These are phyloP conservation scores for Rhorus exstirpatorius DNA, from an alignment of 2,888 invertebrate genomes.

Conservation along the genomic window DNA sequence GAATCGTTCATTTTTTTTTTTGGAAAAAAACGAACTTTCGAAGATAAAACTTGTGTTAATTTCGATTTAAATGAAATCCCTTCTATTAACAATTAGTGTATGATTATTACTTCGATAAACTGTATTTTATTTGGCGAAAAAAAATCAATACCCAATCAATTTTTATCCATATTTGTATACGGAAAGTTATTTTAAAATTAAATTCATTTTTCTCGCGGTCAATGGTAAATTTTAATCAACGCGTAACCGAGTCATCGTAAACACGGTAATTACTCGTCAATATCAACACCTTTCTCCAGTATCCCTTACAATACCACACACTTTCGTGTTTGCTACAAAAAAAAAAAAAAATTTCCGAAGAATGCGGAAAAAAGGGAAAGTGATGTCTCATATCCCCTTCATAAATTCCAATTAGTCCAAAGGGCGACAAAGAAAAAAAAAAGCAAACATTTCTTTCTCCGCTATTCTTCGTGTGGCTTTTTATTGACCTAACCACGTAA, in stretches of 20 bases:
- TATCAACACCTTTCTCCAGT: constrained; percentile 4
- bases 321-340: constrained; percentile 10
- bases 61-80: too few relatives aligned
- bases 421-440: constrained; percentile 1
- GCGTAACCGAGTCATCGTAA: not conserved
- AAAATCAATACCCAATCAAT: too few relatives aligned
- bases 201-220: constrained; percentile 15
- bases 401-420: constrained; percentile 64
- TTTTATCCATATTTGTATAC: not conserved
- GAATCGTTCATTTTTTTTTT: constrained; percentile 7
- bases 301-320: not conserved
- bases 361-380: constrained; percentile 42
- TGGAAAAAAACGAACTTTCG: not conserved
- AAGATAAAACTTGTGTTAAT: not conserved
- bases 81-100: too few relatives aligned
- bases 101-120: too few relatives aligned
- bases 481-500: constrained; percentile 54
- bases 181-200: too few relatives aligned
- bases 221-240: constrained; percentile 60
- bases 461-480: constrained; percentile 11
- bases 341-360: not conserved
- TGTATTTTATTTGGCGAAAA: too few relatives aligned
- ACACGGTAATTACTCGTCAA: constrained; percentile 34
- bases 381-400: constrained; percentile 19
- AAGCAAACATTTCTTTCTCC: constrained; percentile 22